These are phyloP conservation scores for Amphipoea lucens DNA, from an alignment of 2,888 invertebrate genomes.

Conservation along the genomic window DNA sequence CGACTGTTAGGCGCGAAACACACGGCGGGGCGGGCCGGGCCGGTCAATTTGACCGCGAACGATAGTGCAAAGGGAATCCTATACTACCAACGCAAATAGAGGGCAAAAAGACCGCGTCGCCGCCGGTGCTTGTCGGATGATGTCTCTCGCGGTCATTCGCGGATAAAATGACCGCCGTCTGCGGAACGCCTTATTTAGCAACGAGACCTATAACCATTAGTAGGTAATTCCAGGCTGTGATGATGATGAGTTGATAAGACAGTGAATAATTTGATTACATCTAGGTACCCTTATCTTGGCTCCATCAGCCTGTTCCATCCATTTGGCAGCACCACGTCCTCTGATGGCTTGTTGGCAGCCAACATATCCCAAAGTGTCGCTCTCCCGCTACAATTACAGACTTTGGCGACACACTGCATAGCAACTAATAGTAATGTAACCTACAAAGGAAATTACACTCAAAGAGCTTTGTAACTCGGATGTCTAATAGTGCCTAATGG, in stretches of 20 bases:
- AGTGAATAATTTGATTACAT: background rate
- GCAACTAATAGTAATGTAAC: conserved; percentile 14
- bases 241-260: background rate
- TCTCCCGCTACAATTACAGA: conserved; percentile 11
- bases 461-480: conserved; percentile 16
- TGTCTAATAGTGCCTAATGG: conserved; percentile 24
- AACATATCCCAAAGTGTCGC: conserved; percentile 8
- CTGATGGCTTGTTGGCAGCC: conserved; percentile 23
- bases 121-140: too few relatives aligned
- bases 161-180: too few relatives aligned
- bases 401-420: background rate
- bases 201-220: background rate
- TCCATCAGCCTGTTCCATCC: background rate
- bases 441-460: conserved; percentile 24
- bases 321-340: conserved; percentile 27
- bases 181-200: background rate
- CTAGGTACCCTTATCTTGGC: background rate
- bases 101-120: too few relatives aligned
- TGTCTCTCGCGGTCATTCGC: too few relatives aligned
- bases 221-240: background rate
- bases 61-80: too few relatives aligned
- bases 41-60: too few relatives aligned
- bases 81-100: too few relatives aligned
- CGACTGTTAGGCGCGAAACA: background rate
- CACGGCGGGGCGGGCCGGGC: too few relatives aligned